Evolutionary conservation across 2,113 vertebrate genomes (phyloP).

Genomic region (Andinoacara biseriatus): DNA sequence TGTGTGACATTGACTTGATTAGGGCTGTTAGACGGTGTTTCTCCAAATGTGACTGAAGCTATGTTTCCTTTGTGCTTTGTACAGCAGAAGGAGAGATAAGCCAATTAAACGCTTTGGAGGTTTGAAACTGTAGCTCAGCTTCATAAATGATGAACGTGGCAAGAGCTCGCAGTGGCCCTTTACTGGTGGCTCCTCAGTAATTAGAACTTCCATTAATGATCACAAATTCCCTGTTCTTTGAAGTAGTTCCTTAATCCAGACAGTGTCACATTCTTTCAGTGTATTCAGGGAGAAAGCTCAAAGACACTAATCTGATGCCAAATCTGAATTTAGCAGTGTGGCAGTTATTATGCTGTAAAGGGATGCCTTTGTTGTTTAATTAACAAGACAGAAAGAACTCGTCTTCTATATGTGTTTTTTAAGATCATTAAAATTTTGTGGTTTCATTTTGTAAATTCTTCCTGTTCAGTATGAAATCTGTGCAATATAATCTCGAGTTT

Average conservation of each 20-base stretch:
- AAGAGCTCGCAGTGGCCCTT: slow-evolving; percentile 44
- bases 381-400: slow-evolving; percentile 58
- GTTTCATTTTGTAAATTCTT: slow-evolving; percentile 28
- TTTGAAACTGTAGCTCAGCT: slow-evolving; percentile 58
- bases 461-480: slow-evolving; percentile 22
- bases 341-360: slow-evolving; percentile 57
- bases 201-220: slow-evolving; percentile 78
- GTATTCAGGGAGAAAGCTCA: slow-evolving; percentile 66
- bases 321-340: slow-evolving; percentile 65
- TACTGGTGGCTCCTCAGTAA: slow-evolving; percentile 72
- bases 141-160: slow-evolving; percentile 71
- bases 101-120: slow-evolving; percentile 71
- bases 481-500: slow-evolving; percentile 2
- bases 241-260: slow-evolving; percentile 71
- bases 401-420: slow-evolving; percentile 5
- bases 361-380: slow-evolving; percentile 59
- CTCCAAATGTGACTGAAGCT: slow-evolving; percentile 34
- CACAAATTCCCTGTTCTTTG: slow-evolving; percentile 71
- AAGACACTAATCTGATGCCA: slow-evolving; percentile 69
- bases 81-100: slow-evolving; percentile 55
- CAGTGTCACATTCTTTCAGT: slow-evolving; percentile 74
- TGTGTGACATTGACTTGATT: slow-evolving; percentile 18
- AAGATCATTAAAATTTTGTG: slow-evolving; percentile 28
- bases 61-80: slow-evolving; percentile 41
- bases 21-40: slow-evolving; percentile 23